Conservation (phyloP, 2,888 invertebrate genomes). For the Octonoba sinensis region DNA sequence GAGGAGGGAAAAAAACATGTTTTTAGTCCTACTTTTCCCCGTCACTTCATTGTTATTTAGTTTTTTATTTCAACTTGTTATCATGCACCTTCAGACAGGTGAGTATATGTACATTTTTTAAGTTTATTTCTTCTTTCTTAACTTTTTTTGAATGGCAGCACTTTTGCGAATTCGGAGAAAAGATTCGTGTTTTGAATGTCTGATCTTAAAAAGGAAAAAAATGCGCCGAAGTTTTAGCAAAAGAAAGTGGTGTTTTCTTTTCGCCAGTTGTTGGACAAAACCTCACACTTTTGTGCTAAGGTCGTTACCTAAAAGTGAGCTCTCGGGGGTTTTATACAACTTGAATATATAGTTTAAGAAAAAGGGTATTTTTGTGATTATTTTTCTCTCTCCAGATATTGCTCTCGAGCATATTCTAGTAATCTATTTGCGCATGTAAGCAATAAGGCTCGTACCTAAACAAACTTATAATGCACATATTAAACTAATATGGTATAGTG, state of each 20-base stretch:
- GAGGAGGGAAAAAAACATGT: conserved; percentile 7
- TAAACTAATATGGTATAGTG: too few relatives aligned
- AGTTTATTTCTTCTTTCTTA: conserved; percentile 25
- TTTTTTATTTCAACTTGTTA: conserved; percentile 46
- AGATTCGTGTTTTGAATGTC: conserved; percentile 55
- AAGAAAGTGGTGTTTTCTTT: conserved; percentile 7
- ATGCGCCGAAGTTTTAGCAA: conserved; percentile 11
- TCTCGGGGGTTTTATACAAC: conserved; percentile 5
- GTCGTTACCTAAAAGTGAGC: conserved; percentile 23
- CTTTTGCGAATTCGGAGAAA: conserved; percentile 52
- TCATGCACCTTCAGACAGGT: conserved; percentile 61
- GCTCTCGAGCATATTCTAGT: too few relatives aligned
- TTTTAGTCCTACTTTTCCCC: not conserved
- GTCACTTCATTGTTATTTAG: not conserved
- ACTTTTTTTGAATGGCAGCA: conserved; percentile 44
- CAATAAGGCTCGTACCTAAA: too few relatives aligned
- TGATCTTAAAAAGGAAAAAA: conserved; percentile 34
- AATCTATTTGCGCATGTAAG: too few relatives aligned
- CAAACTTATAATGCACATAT: too few relatives aligned
- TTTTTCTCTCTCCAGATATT: too few relatives aligned
- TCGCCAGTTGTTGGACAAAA: conserved; percentile 6
- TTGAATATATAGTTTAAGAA: too few relatives aligned
- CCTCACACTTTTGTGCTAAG: conserved; percentile 15
- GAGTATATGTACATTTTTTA: conserved; percentile 33
- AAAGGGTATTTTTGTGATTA: too few relatives aligned